Percentiles rank a stretch among this genome's conserved stretches.
phyloP scores from a whole-genome alignment of 2,113 vertebrate genomes.

The Brevimyrus niger region DNA sequence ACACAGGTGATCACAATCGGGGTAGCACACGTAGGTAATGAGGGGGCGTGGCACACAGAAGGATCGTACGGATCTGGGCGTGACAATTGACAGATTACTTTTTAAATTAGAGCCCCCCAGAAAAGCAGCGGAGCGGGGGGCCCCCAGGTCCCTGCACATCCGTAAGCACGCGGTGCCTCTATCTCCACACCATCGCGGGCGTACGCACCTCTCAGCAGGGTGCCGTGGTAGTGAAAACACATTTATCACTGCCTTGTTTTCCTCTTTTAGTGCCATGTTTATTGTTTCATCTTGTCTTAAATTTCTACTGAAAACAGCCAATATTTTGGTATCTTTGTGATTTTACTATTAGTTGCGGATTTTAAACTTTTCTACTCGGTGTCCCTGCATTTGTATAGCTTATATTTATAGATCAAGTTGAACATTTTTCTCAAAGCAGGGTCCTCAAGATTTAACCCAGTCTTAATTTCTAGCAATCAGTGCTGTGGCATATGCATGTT shows the following conservation, averaged over 20 bases:
- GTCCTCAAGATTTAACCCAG: background rate
- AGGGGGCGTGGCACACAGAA: too few species aligned
- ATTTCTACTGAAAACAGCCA: background rate
- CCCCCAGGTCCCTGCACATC: background rate
- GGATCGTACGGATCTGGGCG: too few species aligned
- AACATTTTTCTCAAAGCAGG: background rate
- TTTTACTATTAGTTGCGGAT: background rate
- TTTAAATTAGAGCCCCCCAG: background rate
- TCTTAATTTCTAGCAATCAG: background rate
- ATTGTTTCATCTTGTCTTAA: background rate
- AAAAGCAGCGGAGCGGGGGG: too few species aligned
- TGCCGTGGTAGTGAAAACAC: background rate
- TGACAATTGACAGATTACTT: conserved; percentile 2
- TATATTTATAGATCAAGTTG: background rate
- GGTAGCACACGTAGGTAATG: too few species aligned
- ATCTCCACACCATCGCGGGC: background rate
- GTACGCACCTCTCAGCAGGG: background rate
- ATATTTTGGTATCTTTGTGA: background rate
- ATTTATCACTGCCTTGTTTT: background rate
- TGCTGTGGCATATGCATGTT: background rate
- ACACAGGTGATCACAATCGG: too few species aligned
- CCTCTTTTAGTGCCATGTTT: background rate
- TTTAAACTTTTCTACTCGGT: background rate
- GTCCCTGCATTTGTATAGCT: background rate
- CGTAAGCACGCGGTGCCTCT: background rate